Evolutionary conservation across 2,113 vertebrate species (phyloP).

Genomic region (Leucoraja erinaceus): DNA sequence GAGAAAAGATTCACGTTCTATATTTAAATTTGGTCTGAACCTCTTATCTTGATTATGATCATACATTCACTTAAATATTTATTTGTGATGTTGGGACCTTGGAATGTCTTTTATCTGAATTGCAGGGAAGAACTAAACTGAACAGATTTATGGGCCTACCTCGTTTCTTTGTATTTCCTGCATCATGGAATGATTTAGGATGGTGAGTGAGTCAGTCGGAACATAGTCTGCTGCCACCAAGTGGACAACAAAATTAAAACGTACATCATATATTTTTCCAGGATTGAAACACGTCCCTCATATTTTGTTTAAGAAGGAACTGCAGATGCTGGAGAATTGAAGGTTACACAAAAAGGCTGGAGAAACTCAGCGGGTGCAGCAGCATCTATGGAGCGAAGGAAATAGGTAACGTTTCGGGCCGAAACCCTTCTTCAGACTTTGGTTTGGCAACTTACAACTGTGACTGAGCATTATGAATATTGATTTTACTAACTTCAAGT

Average conservation of each 20-base stretch:
- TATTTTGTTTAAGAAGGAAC: too few relatives aligned
- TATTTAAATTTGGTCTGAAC: neutral
- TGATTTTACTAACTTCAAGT: too few relatives aligned
- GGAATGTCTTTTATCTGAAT: neutral
- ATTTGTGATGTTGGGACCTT: neutral
- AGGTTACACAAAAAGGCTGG: too few relatives aligned
- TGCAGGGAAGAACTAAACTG: neutral
- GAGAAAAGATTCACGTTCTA: neutral
- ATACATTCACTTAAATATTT: neutral
- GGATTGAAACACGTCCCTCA: neutral
- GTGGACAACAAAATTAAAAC: neutral
- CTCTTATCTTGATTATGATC: neutral
- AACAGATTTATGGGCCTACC: neutral
- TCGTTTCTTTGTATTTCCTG: neutral
- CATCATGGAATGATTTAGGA: neutral
- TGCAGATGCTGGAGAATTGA: too few relatives aligned
- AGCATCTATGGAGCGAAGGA: too few relatives aligned
- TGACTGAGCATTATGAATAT: too few relatives aligned
- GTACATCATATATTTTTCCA: neutral
- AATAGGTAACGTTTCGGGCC: too few relatives aligned
- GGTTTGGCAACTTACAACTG: too few relatives aligned
- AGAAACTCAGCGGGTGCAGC: too few relatives aligned
- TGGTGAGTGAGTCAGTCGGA: neutral
- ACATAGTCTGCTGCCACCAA: constrained; percentile 26
- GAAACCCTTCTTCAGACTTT: too few relatives aligned